Percentiles rank a stretch among this genome's conserved stretches.
phyloP scores from a whole-genome alignment of 2,888 invertebrate genomes.

The Zootermopsis nevadensis region DNA sequence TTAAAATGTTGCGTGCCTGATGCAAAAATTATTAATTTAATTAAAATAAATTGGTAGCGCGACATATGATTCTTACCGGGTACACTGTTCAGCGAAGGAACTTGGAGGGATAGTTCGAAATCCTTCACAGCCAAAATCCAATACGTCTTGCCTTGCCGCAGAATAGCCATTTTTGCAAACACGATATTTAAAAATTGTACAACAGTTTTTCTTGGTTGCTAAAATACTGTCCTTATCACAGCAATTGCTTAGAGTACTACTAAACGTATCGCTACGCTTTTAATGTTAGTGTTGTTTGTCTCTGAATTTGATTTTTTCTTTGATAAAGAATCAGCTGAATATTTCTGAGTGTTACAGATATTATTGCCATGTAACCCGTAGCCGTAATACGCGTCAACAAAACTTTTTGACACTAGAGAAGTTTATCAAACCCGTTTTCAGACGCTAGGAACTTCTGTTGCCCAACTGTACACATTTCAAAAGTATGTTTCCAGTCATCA shows the following conservation, averaged over 20 bases:
- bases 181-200: not conserved
- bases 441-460: too few species aligned
- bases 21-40: too few species aligned
- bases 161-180: not conserved
- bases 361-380: slow-evolving; percentile 25
- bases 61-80: slow-evolving; percentile 14
- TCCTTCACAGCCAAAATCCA: not conserved
- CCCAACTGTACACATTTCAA: too few species aligned
- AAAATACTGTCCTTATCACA: slow-evolving; percentile 6
- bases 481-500: too few species aligned
- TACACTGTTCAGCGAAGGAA: slow-evolving; percentile 13
- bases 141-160: not conserved
- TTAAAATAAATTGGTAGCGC: too few species aligned
- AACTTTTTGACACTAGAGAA: too few species aligned
- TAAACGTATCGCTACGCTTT: not conserved
- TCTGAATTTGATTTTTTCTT: slow-evolving; percentile 19
- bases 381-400: not conserved
- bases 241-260: not conserved
- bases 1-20: too few species aligned
- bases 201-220: not conserved
- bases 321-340: slow-evolving; percentile 22
- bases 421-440: too few species aligned
- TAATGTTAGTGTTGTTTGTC: not conserved
- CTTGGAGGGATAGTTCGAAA: not conserved
- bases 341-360: slow-evolving; percentile 14